phyloP scores from a whole-genome alignment of 2,113 vertebrate genomes.

The human (Homo sapiens) region GRCh38 chr1:44390501-44391000 shows the following conservation, averaged over 20 bases:
- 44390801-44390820: too few species aligned
- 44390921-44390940: too few species aligned
- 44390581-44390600: background rate
- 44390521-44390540: background rate
- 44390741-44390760: too few species aligned
- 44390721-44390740: too few species aligned
- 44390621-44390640: background rate
- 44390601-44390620: background rate
- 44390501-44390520: background rate
- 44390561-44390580: conserved; percentile 16
- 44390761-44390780: background rate
- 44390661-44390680: background rate
- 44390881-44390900: too few species aligned
- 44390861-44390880: too few species aligned
- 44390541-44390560: background rate
- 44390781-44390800: too few species aligned
- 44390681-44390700: background rate
- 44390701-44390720: background rate
- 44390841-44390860: background rate
- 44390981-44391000: too few species aligned
- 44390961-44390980: too few species aligned
- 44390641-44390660: background rate
- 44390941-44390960: too few species aligned
- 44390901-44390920: too few species aligned
- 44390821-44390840: too few species aligned